phyloP scores from a whole-genome alignment of 2,797 vertebrate species.

The Myotis myotis region DNA sequence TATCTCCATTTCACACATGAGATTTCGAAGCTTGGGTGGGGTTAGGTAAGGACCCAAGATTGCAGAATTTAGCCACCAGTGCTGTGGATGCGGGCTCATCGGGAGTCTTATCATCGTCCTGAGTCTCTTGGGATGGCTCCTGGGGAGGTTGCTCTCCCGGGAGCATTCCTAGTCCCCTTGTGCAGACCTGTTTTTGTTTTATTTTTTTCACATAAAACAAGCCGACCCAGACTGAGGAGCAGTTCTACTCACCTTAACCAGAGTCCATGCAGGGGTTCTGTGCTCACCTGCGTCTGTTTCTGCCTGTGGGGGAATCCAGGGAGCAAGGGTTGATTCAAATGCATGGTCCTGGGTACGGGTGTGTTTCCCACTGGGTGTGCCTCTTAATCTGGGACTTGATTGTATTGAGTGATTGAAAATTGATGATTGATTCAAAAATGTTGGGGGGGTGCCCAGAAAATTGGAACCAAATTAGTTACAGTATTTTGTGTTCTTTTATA shows the following conservation, averaged over 20 bases:
- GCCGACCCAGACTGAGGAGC: background rate
- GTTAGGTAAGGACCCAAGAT: background rate
- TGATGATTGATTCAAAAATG: conserved; percentile 18
- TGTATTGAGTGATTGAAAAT: conserved; percentile 32
- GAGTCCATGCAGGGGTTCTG: background rate
- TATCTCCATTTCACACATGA: background rate
- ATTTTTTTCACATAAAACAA: background rate
- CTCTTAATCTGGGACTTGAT: conserved; percentile 50
- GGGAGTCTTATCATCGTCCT: background rate
- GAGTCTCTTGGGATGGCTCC: background rate
- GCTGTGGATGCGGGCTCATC: background rate
- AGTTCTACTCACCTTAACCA: fast-evolving
- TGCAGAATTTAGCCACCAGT: background rate
- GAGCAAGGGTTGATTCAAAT: background rate
- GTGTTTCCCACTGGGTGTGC: background rate
- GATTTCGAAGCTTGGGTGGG: background rate
- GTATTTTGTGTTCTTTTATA: conserved; percentile 27
- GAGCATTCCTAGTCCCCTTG: background rate
- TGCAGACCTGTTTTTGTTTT: background rate
- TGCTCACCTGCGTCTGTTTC: background rate
- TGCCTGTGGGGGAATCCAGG: background rate
- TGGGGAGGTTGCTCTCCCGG: background rate
- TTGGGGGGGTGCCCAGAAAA: background rate
- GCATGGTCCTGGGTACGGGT: background rate
- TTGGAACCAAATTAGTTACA: background rate